Base-by-base conservation (phyloP, 2,888 invertebrate species). In the Apantesis nais region DNA sequence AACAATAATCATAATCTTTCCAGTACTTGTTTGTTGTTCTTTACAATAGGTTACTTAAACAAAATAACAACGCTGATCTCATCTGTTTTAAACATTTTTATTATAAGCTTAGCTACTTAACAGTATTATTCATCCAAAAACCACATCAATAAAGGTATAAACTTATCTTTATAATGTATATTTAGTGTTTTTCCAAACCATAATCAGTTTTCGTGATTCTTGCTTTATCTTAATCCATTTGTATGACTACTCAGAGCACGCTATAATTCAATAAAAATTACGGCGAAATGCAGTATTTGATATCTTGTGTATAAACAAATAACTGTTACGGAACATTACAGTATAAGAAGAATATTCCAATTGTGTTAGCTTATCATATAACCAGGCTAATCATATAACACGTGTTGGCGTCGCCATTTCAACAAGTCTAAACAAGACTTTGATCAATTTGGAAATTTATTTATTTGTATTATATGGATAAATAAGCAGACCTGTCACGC, bases 121-220 rank as follows among this genome's bases (percentile, higher is more conserved):
- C 63, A 31, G 44, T 29, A 44, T 29, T 41, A 63, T 63, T 63
- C 22, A 63, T 29, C 29, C 29, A 41, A 63, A 63, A 63, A 63
- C 19, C 25, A 62, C 62, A 29, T 29, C 29, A 44, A 22, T 63
- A 63, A 63, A 44, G 31, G 22, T n/a, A 63, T 44, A 31, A 31
- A 63, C 31, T 31, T 44, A 63, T 63, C 63, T 63, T 63, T 63
- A 63, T 63, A 19, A 12, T 73, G 48, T 25, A 66, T 70, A 67
- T 66, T 19, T 68, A 60, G 67, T 72, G 64, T 74, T 71, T 81
- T 80, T 75, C 74, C 80, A 39, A 71, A 25, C 68, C 74, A 76
- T 72, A 58, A 58, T 67, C 62, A 39, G 62, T 68, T 67, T 71
- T 73, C 77, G 74, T 79, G 84, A 80, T 76, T 82, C 67, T 77